These are phyloP conservation scores for Larimichthys crocea DNA, from an alignment of 2,113 vertebrate genomes.

Conservation along the genomic window DNA sequence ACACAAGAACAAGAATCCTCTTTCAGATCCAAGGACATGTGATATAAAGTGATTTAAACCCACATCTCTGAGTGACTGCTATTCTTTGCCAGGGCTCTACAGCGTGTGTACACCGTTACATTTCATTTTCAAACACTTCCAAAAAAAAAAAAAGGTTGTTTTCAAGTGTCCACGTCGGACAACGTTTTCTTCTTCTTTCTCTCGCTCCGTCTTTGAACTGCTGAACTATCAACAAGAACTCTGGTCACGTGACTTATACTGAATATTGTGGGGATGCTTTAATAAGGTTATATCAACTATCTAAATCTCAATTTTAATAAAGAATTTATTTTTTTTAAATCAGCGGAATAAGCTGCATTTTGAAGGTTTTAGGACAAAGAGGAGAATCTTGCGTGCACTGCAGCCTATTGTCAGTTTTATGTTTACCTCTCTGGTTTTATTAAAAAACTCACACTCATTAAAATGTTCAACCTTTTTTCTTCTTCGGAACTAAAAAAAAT, in stretches of 20 bases:
- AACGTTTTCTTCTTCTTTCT: neutral
- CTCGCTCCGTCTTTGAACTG: neutral
- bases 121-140: neutral
- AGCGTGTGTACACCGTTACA: neutral
- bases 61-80: neutral
- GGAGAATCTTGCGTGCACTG: neutral
- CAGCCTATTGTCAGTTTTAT: neutral
- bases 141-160: neutral
- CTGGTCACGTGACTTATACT: neutral
- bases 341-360: neutral
- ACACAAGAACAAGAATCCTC: constrained; percentile 31
- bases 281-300: neutral
- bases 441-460: neutral
- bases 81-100: neutral
- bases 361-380: neutral
- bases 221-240: neutral
- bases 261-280: neutral
- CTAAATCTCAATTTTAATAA: neutral
- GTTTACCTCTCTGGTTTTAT: neutral
- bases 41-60: too few species aligned
- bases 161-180: neutral
- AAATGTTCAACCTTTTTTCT: neutral
- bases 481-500: neutral
- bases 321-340: neutral
- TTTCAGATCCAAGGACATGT: constrained; percentile 1